Conservation (phyloP, 2,113 vertebrate species). For the Psophia crepitans region DNA sequence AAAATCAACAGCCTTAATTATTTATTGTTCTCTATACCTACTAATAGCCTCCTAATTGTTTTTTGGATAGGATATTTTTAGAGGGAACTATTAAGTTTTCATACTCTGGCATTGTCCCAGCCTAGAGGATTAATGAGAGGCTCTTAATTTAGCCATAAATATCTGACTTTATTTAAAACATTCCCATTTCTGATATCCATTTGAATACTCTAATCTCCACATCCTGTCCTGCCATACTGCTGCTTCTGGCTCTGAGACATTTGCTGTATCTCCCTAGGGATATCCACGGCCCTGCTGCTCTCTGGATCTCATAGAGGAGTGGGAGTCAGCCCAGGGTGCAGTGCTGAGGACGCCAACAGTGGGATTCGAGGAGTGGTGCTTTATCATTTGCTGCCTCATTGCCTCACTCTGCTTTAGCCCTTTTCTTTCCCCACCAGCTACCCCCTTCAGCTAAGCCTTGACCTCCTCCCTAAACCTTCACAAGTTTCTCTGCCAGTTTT, state of each 20-base stretch:
- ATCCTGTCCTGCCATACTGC: background rate
- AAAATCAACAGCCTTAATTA: constrained; percentile 66
- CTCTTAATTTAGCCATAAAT: background rate
- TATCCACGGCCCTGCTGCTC: background rate
- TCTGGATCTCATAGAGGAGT: background rate
- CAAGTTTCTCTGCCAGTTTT: background rate
- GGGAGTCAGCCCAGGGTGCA: background rate
- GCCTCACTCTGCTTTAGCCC: background rate
- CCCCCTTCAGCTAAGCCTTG: background rate
- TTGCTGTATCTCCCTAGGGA: background rate
- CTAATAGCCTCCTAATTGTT: constrained; percentile 66
- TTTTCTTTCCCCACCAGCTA: background rate
- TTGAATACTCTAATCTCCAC: background rate
- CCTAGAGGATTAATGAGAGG: constrained; percentile 20
- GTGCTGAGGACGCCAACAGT: background rate
- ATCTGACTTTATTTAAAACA: constrained; percentile 2
- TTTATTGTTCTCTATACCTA: constrained; percentile 62
- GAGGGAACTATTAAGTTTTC: constrained; percentile 21
- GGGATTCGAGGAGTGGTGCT: background rate
- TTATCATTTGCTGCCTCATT: background rate
- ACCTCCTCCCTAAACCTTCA: background rate
- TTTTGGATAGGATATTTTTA: constrained; percentile 50
- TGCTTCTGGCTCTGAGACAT: background rate
- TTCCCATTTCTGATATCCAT: background rate
- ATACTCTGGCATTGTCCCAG: background rate